These are phyloP conservation scores for Listronotus bonariensis DNA, from an alignment of 1,140 invertebrate species.

Conservation along the genomic window DNA sequence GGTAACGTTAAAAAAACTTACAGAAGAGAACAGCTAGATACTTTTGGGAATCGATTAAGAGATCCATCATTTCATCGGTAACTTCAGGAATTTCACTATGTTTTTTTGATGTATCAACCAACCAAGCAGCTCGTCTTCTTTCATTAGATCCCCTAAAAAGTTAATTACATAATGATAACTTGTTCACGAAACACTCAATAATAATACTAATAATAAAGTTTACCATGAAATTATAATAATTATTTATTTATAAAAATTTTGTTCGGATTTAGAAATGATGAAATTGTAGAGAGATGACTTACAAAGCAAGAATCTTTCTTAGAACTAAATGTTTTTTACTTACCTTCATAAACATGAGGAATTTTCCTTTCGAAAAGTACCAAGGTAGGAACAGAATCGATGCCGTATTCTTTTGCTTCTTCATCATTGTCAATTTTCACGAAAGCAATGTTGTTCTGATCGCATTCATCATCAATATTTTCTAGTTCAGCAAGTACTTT, in stretches of 20 bases:
- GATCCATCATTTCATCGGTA: constrained; percentile 92
- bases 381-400: constrained; percentile 78
- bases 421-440: constrained; percentile 90
- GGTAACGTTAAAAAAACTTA: constrained; percentile 59
- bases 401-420: constrained; percentile 89
- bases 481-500: constrained; percentile 86
- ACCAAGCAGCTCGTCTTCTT: constrained; percentile 86
- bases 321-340: background rate
- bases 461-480: constrained; percentile 93
- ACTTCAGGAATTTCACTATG: constrained; percentile 91
- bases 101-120: constrained; percentile 87
- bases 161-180: too few relatives aligned
- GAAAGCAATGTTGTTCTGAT: constrained; percentile 89
- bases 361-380: constrained; percentile 88
- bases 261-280: too few relatives aligned
- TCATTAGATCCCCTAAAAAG: constrained; percentile 88
- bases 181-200: too few relatives aligned
- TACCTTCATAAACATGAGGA: constrained; percentile 85
- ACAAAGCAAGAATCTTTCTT: too few relatives aligned
- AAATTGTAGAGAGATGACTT: too few relatives aligned
- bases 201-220: too few relatives aligned
- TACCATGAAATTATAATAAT: too few relatives aligned
- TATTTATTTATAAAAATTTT: too few relatives aligned
- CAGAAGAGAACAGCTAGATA: constrained; percentile 86
- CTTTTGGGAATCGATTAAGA: constrained; percentile 78